Conservation (phyloP, 1,140 invertebrate species). For the Oryzaephilus surinamensis region DNA sequence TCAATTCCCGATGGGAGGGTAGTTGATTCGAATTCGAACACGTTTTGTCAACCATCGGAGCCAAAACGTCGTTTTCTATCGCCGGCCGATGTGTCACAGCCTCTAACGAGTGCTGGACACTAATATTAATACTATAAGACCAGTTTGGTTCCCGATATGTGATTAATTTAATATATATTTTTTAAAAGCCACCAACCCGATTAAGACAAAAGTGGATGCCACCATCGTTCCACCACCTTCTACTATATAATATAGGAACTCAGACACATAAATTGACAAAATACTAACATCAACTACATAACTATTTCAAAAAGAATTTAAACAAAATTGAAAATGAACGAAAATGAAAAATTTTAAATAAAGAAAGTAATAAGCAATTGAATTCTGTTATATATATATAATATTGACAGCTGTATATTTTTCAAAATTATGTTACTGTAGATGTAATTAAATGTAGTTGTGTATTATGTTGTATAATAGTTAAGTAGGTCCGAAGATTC, state of each 20-base stretch:
- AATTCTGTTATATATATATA: constrained; percentile 8
- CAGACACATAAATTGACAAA: neutral
- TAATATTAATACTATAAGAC: too few species aligned
- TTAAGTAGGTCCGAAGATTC: constrained; percentile 35
- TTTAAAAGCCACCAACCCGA: neutral
- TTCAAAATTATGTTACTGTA: constrained; percentile 31
- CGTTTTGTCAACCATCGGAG: constrained; percentile 42
- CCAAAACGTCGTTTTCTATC: constrained; percentile 40
- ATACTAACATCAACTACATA: neutral
- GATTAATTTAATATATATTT: too few species aligned
- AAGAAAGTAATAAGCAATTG: constrained; percentile 19
- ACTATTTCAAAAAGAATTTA: constrained; percentile 5
- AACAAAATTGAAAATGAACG: constrained; percentile 18
- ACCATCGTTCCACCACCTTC: too few species aligned
- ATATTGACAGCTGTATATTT: constrained; percentile 34
- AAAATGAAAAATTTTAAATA: too few species aligned
- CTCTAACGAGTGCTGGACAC: constrained; percentile 46
- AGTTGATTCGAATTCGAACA: constrained; percentile 38
- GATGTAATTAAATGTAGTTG: constrained; percentile 35
- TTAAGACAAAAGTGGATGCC: too few species aligned
- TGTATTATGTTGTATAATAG: constrained; percentile 33
- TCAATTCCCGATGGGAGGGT: constrained; percentile 26
- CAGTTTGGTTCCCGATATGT: too few species aligned
- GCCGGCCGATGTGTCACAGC: constrained; percentile 37
- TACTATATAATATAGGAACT: constrained; percentile 9